Percentiles rank a stretch among this genome's conserved stretches.
These are phyloP conservation scores for Slavum lentiscoides DNA, from an alignment of 2,888 invertebrate genomes.

Conservation along the genomic window DNA sequence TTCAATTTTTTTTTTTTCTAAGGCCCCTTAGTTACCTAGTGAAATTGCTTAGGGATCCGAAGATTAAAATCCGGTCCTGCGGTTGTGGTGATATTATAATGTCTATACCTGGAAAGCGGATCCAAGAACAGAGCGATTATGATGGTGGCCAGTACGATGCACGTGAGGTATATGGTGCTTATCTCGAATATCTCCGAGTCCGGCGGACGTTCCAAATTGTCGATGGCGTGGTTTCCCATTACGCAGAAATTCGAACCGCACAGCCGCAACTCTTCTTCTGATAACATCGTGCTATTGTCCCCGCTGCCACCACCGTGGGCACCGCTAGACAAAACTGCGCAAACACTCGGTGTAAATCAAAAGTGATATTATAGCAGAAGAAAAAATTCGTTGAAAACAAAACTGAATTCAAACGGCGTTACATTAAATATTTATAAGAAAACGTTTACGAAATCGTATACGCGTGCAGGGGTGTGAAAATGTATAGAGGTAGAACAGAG, in stretches of 20 bases:
- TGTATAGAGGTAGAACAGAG: no score
- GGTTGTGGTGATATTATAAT: no score
- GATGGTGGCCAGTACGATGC: constrained; percentile 81
- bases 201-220: constrained; percentile 78
- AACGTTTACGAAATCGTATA: no score
- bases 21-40: no score
- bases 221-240: constrained; percentile 69
- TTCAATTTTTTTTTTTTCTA: no score
- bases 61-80: no score
- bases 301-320: constrained; percentile 66
- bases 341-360: background rate
- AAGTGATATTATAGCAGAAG: no score
- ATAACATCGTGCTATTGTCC: constrained; percentile 61
- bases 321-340: constrained; percentile 75
- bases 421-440: no score
- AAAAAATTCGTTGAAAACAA: no score
- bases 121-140: constrained; percentile 88
- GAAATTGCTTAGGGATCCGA: no score
- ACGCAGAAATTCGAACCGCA: constrained; percentile 86
- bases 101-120: constrained; percentile 77
- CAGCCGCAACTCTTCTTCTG: constrained; percentile 62
- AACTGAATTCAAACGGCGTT: no score
- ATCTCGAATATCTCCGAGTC: constrained; percentile 86
- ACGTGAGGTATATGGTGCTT: constrained; percentile 84
- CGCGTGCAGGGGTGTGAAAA: no score